phyloP scores from a whole-genome alignment of 2,888 invertebrate genomes.

The Spilarctia lutea region DNA sequence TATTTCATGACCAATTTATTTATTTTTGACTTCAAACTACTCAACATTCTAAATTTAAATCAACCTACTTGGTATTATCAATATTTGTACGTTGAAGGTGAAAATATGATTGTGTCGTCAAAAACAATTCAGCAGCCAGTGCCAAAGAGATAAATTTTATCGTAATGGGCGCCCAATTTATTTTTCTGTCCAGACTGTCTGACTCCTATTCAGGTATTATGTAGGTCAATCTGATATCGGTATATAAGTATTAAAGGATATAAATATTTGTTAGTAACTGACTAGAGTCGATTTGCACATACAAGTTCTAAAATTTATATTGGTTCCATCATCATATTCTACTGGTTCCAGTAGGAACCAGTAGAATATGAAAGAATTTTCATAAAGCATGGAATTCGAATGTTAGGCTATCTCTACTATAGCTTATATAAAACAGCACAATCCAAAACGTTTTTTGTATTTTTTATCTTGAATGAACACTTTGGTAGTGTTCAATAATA shows the following conservation, averaged over 20 bases:
- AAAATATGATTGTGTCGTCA: slow-evolving; percentile 2
- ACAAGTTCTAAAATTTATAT: background rate
- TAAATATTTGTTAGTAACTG: background rate
- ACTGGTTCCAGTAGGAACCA: background rate
- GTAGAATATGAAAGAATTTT: background rate
- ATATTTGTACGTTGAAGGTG: background rate
- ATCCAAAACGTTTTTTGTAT: background rate
- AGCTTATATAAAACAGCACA: background rate
- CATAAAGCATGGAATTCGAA: background rate
- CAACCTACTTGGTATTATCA: background rate
- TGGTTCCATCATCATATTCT: no score
- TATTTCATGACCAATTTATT: background rate
- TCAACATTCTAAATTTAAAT: background rate
- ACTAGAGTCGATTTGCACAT: no score
- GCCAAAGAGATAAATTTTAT: slow-evolving; percentile 20
- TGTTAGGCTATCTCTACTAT: no score
- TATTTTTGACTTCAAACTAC: background rate
- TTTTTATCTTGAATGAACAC: no score
- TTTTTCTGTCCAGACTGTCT: slow-evolving; percentile 18
- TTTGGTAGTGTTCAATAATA: no score
- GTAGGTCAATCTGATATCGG: slow-evolving; percentile 16
- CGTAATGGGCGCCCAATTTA: slow-evolving; percentile 15
- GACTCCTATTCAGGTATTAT: slow-evolving; percentile 19
- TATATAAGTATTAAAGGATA: slow-evolving; percentile 3
- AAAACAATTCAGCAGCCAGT: slow-evolving; percentile 5